Base-by-base conservation (phyloP, 2,888 invertebrate genomes). In the Netelia inedita region DNA sequence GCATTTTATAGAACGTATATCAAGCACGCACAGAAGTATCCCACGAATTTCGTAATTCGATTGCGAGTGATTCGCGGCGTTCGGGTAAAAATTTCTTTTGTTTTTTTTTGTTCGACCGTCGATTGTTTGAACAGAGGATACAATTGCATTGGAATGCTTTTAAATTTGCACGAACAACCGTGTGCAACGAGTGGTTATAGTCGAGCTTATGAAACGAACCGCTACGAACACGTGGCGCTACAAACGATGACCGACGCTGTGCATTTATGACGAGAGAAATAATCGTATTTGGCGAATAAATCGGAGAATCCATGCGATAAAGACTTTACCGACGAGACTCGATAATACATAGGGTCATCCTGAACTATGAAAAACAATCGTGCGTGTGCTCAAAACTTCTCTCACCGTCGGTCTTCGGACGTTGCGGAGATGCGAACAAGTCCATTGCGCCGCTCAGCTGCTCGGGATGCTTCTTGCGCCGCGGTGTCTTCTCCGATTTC, bases 321-420 rank as follows among this genome's bases (percentile, higher is more conserved):
- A 76, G 43, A 41, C 66, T 53, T 72, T 23, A 63, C 57, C 50
- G 72, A 76, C 14, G 23, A 68, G 53, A 69, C 23, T 46, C 43
- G 14, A 28, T 50, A 21, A 57, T 79, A 43, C 41, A 41, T n/a
- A 79, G 75, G 74, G 21, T 84, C 65, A 87, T 79, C 83, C 85
- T 85, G 84, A 87, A 83, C 87, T 87, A 87, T 83, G 21, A 75
- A 71, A 86, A 82, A 78, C 63, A 71, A 86, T 84, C 76, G 80
- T 69, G 43, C 79, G 65, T 82, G 2, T 72, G 74, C 81, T 82
- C 65, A 57, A 86, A 87, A 85, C 86, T 75, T 86, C 86, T 89
- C 93, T 93, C 91, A 93, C 93, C 93, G 90, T 93, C 93, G 85
- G 85, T 88, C 88, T 93, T 93, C 87, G 90, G 93, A 90, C 91